Percentiles rank a stretch among this genome's conserved stretches.
Conservation (phyloP, 2,888 invertebrate genomes). For the Leptura quadrifasciata region DNA sequence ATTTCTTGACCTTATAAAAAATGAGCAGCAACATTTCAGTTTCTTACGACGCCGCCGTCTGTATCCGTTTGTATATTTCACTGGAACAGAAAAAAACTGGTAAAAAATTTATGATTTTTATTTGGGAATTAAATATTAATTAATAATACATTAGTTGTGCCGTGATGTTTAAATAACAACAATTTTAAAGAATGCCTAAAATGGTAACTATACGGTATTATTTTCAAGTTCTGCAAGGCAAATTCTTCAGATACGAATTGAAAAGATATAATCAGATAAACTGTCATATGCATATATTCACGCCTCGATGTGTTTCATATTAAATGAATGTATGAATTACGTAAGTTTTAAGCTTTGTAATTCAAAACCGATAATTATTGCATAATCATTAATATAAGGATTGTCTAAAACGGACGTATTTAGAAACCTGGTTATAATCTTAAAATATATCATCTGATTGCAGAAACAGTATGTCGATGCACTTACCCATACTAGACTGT, state of each 20-base stretch:
- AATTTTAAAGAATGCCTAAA: not conserved
- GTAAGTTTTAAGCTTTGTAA: not conserved
- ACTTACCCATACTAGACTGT: too few species aligned
- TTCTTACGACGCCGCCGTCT: too few species aligned
- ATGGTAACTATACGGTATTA: not conserved
- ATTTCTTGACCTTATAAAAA: too few species aligned
- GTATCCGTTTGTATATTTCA: too few species aligned
- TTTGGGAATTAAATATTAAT: too few species aligned
- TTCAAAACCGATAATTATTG: not conserved
- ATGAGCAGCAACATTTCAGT: too few species aligned
- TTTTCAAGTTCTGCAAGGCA: not conserved
- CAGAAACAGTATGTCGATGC: too few species aligned
- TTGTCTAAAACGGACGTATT: not conserved
- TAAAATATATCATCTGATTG: not conserved
- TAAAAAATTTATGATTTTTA: too few species aligned
- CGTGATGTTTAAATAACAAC: not conserved
- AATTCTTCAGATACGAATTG: not conserved
- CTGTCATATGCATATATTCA: not conserved
- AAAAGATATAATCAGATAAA: not conserved
- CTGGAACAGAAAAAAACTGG: too few species aligned
- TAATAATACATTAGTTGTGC: too few species aligned
- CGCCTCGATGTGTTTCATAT: not conserved
- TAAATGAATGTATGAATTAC: not conserved
- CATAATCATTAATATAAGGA: not conserved
- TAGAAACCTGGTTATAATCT: not conserved